Conservation (phyloP, 2,888 invertebrate species). For the Phengaris alcon region DNA sequence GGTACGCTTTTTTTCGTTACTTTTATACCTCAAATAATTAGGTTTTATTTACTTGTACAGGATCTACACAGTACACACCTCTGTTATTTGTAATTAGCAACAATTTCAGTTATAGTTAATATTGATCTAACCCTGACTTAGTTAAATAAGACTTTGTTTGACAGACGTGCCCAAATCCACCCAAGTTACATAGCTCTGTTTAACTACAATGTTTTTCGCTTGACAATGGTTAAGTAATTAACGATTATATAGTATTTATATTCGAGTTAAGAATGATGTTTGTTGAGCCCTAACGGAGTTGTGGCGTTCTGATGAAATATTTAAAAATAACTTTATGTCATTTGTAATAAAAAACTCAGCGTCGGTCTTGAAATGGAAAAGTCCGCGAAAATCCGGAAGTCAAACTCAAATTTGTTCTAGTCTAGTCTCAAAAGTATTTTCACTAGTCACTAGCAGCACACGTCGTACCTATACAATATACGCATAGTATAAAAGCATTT, state of each 20-base stretch:
- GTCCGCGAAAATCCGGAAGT: too few relatives aligned
- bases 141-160: constrained; percentile 10
- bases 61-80: neutral
- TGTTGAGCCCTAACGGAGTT: neutral
- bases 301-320: neutral
- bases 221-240: constrained; percentile 1
- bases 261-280: neutral
- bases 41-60: neutral
- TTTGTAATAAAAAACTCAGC: neutral
- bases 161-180: neutral
- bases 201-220: neutral
- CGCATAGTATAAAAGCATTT: too few relatives aligned
- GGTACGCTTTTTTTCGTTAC: too few relatives aligned
- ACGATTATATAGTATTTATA: neutral
- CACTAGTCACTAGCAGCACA: too few relatives aligned
- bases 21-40: too few relatives aligned
- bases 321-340: too few relatives aligned
- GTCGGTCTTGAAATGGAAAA: too few relatives aligned
- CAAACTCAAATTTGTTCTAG: too few relatives aligned
- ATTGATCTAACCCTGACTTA: constrained; percentile 20
- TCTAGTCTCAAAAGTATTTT: too few relatives aligned
- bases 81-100: constrained; percentile 2
- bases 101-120: constrained; percentile 13
- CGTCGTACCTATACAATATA: too few relatives aligned
- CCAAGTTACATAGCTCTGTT: neutral